These are phyloP conservation scores for Drosophila paracracens DNA, from an alignment of 2,888 invertebrate species.

Conservation along the genomic window DNA sequence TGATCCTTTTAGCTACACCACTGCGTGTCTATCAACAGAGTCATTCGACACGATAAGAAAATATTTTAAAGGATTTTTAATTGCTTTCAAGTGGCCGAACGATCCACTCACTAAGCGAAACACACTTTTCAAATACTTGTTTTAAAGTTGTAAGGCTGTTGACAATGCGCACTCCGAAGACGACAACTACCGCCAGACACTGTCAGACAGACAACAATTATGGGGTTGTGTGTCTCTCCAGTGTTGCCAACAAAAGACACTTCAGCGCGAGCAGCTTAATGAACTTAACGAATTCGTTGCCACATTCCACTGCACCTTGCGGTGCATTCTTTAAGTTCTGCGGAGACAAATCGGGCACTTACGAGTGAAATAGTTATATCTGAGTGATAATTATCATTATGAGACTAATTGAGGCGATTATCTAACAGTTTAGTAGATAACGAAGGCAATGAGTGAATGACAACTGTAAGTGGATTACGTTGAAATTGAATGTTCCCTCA, in stretches of 20 bases:
- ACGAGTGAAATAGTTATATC: constrained; percentile 25
- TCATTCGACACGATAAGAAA: constrained; percentile 69
- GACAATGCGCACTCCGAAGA: constrained; percentile 31
- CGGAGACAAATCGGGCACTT: constrained; percentile 51
- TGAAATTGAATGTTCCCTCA: constrained; percentile 28
- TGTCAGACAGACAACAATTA: not conserved
- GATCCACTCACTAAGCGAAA: constrained; percentile 41
- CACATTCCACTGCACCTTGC: constrained; percentile 47
- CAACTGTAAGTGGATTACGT: constrained; percentile 40
- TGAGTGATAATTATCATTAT: constrained; percentile 64
- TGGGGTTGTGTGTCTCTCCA: constrained; percentile 4
- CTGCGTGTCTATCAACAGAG: constrained; percentile 47
- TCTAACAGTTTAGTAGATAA: constrained; percentile 54
- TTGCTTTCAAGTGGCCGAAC: constrained; percentile 75
- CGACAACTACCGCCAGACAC: not conserved
- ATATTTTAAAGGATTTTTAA: constrained; percentile 79
- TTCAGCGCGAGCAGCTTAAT: constrained; percentile 44
- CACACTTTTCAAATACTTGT: constrained; percentile 44
- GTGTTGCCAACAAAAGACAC: constrained; percentile 26
- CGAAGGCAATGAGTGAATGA: constrained; percentile 30
- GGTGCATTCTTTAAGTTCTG: constrained; percentile 44
- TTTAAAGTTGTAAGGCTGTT: constrained; percentile 38
- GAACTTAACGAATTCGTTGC: constrained; percentile 29
- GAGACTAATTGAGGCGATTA: constrained; percentile 70
- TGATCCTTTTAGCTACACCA: constrained; percentile 30